Evolutionary conservation across 2,113 vertebrate species (phyloP), one percentile per base, ranked within the genome.

Genomic region (Hippocampus guttulatus): DNA sequence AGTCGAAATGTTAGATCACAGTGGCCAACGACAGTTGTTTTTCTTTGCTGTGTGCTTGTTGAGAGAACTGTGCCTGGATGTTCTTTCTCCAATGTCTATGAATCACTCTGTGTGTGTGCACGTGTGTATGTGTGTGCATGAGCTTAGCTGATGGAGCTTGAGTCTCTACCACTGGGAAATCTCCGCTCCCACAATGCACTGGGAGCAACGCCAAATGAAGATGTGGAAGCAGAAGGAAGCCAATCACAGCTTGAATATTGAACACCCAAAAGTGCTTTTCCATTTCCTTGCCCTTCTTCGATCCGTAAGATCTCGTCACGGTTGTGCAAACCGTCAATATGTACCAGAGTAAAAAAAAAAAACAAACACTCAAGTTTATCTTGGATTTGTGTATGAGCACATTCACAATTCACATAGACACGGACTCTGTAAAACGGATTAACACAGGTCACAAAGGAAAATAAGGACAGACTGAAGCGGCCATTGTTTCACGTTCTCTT

Each of bases 111-210:
- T 79, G 71, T 51, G 61, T 77, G 73, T 47, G 66, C 71, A 75
- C 70, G 58, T 71, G 76, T 52, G 71, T 70, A 61, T 81, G 49
- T 51, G 49, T 51, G 49, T 20, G 49, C 67, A 43, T 79, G 69
- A 70, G 79, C 73, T 83, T 67, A 70, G 80, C 84, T 85, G 85
- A 89, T 85, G 85, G 87, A 83, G 81, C 80, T 87, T 73, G 78
- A 83, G 78, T 87, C 83, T 81, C 79, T 84, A 38, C 81, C 74
- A 71, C 77, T 81, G 89, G 84, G 86, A 88, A 88, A 89, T 89
- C 80, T 78, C 81, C 33, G 79, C 81, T 83, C 88, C 86, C 83
- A 90, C 82, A 90, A 88, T 89, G 80, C 86, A 84, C 77, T 82
- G 86, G 89, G 85, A 85, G 73, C 33, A 0, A 51, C 21, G 86